Percentiles rank a stretch among this genome's conserved stretches.
These are phyloP conservation scores for Caenorhabditis remanei DNA, from an alignment of 1,140 invertebrate species.

Conservation along the genomic window DNA sequence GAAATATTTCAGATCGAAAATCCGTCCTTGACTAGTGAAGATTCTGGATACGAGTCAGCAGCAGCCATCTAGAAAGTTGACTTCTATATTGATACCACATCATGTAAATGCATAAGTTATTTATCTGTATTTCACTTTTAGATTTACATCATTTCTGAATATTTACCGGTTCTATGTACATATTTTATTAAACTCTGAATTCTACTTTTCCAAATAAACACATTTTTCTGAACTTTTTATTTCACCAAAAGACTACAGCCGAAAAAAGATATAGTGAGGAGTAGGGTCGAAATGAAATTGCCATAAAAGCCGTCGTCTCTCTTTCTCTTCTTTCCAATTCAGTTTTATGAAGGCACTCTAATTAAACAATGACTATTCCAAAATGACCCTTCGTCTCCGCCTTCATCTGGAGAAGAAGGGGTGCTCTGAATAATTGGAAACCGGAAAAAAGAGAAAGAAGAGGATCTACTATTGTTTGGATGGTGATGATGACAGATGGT, in stretches of 20 bases:
- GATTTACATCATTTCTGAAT: background rate
- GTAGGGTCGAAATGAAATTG: background rate
- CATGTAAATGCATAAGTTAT: background rate
- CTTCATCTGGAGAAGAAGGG: background rate
- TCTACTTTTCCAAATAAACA: background rate
- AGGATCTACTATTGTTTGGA: background rate
- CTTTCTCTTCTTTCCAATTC: background rate
- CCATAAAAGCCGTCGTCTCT: slow-evolving; percentile 14
- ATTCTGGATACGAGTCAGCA: slow-evolving; percentile 1
- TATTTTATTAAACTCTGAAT: too few species aligned
- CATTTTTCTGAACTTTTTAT: background rate
- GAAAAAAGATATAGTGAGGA: background rate
- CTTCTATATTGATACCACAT: background rate
- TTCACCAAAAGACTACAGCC: background rate
- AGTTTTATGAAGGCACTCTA: slow-evolving; percentile 45
- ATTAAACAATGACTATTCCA: slow-evolving; percentile 53
- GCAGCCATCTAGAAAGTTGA: background rate
- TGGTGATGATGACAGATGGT: slow-evolving; percentile 34
- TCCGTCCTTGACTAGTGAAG: background rate
- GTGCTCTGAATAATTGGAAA: slow-evolving; percentile 46
- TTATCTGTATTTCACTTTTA: background rate
- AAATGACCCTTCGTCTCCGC: background rate
- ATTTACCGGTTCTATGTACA: background rate
- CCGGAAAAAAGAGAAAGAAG: slow-evolving; percentile 1
- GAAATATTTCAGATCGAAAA: background rate